These are phyloP conservation scores for Mesoligia furuncula DNA, from an alignment of 2,888 invertebrate genomes.

Conservation along the genomic window DNA sequence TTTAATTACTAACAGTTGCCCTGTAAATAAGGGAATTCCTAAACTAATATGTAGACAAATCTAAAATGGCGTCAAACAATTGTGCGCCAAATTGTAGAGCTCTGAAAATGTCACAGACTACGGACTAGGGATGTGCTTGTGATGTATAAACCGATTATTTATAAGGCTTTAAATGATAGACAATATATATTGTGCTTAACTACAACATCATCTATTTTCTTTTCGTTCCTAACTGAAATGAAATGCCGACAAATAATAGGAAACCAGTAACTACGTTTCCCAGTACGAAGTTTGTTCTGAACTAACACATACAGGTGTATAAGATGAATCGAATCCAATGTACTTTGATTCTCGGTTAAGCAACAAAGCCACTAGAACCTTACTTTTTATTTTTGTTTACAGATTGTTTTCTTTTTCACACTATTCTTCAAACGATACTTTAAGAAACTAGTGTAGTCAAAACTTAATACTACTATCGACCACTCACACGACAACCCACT, in stretches of 20 bases:
- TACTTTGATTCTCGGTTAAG: constrained; percentile 27
- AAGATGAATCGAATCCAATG: constrained; percentile 52
- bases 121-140: constrained; percentile 44
- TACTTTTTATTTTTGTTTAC: not conserved
- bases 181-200: too few relatives aligned
- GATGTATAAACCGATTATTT: not conserved
- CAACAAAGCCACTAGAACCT: not conserved
- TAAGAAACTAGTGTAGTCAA: not conserved
- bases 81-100: constrained; percentile 69
- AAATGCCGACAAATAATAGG: constrained; percentile 17
- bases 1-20: constrained; percentile 32
- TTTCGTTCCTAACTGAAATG: not conserved
- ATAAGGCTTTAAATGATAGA: not conserved
- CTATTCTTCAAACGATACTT: not conserved
- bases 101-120: constrained; percentile 36
- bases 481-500: not conserved
- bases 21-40: constrained; percentile 31
- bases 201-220: not conserved
- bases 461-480: not conserved
- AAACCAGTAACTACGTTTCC: constrained; percentile 2
- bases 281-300: constrained; percentile 38
- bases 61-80: constrained; percentile 76
- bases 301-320: constrained; percentile 45
- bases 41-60: constrained; percentile 54
- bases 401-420: not conserved